Percentiles rank a stretch among this genome's conserved stretches.
These are phyloP conservation scores for Aphidius gifuensis DNA, from an alignment of 1,140 invertebrate genomes.

Conservation along the genomic window DNA sequence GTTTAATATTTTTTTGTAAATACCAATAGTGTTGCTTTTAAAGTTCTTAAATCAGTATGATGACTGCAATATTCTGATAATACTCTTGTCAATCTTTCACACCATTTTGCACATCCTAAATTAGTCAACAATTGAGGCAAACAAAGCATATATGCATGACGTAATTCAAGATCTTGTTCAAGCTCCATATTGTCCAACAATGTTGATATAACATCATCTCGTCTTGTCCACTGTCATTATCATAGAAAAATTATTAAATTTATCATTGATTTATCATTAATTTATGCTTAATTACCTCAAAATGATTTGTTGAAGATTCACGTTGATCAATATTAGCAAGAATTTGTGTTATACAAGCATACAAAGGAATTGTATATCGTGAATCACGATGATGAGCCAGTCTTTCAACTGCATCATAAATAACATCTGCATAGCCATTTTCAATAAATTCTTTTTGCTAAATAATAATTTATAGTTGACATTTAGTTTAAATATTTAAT, in stretches of 20 bases:
- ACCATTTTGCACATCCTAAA: constrained; percentile 47
- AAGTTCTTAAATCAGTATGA: constrained; percentile 43
- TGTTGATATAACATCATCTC: constrained; percentile 42
- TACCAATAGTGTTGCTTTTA: constrained; percentile 45
- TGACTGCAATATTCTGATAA: constrained; percentile 47
- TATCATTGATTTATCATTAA: neutral
- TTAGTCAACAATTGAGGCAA: constrained; percentile 43
- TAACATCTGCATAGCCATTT: constrained; percentile 54
- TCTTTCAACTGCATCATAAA: constrained; percentile 54
- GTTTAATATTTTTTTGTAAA: neutral
- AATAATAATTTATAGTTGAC: constrained; percentile 26
- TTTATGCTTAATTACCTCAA: constrained; percentile 32
- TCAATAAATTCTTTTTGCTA: constrained; percentile 48
- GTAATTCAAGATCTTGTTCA: constrained; percentile 40
- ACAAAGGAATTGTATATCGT: constrained; percentile 43
- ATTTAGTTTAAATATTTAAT: constrained; percentile 9
- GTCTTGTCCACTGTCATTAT: constrained; percentile 41
- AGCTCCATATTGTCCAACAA: constrained; percentile 48
- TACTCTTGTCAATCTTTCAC: constrained; percentile 39
- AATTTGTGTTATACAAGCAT: constrained; percentile 41
- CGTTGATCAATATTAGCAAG: constrained; percentile 39
- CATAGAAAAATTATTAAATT: too few relatives aligned
- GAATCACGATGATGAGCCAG: constrained; percentile 51
- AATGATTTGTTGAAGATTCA: constrained; percentile 30
- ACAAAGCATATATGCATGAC: constrained; percentile 44